Base-by-base conservation (phyloP, 2,888 invertebrate genomes). In the Celastrina argiolus region DNA sequence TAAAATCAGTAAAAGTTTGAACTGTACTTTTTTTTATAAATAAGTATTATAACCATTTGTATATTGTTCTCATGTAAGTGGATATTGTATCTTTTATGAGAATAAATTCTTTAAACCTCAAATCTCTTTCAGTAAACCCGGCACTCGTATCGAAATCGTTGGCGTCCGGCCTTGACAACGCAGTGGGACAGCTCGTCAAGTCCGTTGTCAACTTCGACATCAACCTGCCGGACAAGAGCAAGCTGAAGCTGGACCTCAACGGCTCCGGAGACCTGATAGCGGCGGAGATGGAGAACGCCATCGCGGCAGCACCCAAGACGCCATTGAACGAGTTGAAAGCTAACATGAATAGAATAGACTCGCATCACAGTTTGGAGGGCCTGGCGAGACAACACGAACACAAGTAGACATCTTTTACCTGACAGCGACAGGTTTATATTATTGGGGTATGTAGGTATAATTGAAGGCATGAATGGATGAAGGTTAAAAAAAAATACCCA, bases 281-380 rank as follows among this genome's bases (percentile, higher is more conserved):
- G 16, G 70, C 75, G 0, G 91, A 92, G 14, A 74, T 2, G 81
- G 36, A 36, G 7, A 10, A 10, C 10, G 36, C 12, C 10, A 8
- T 36, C 36, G 51, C 68, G 14, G 65, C 61, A 8, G 63, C 74
- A 3, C 80, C 79, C 0, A 80, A 78, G 61, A 71, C 78, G 0
- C 71, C 78, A 0, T 67, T 74, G 14, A 85, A 88, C 3, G 89
- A 89, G 5, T 76, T 85, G 0, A 91, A 91, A 72, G 92, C 92
- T 1, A 92, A 91, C 66, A 91, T 92, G 73, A 92, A 91, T 65
- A 81, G 92, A 66, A 90, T 92, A 68, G 91, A 91, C 64, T 92
- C 91, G 0, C 92, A 92, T 70, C 92, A 91, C 67, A 79, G 83
- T 71, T 71, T 92, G 18, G 90, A 91, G 31, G 69, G 80, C 0